Base-by-base conservation (phyloP, 2,888 invertebrate genomes). In the Monochamus alternatus region DNA sequence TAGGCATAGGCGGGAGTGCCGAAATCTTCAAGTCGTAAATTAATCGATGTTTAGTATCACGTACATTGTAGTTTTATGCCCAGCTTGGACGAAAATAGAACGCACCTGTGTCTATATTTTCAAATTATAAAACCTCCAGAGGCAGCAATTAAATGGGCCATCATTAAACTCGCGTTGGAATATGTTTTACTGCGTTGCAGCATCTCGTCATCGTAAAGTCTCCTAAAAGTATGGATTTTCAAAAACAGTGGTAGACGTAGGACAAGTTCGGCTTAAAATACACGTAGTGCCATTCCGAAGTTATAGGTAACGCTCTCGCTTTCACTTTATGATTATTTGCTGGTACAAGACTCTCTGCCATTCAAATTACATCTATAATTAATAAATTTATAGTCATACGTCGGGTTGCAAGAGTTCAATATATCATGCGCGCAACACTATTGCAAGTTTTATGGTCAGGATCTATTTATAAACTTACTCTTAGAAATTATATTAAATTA, bases 131-230 rank as follows among this genome's bases (percentile, higher is more conserved):
- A 73, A 73, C 65, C 73, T 73, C 59, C 73, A 63, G 62, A 59
- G 74, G 67, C 68, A 22, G 74, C 74, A 74, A 74, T 74, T 74
- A 74, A 74, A 74, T 63, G 64, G 69, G 63, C 65, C 63, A 62
- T 74, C 74, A 74, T 74, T 74, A 74, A 74, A 74, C 14, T 68
- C 60, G 66, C 22, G 65, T 66, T 64, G 52, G 73, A 66, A 73
- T 73, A 73, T 59, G 66, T 73, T 73, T 73, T 73, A 71, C 63
- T 71, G 71, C 71, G 32, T 69, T 60, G 10, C n/a, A 63, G 52
- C 76, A 71, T 68, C 62, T 65, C 67, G 78, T 73, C 65, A 71
- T 75, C 76, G 69, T 78, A 78, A 76, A 78, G 76, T 78, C 73
- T 32, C 47, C 62, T 64, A 58, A 63, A 73, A 75, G 59, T 71